Base-by-base conservation (phyloP, 2,797 vertebrate genomes). In the Chaenodraco wilsoni region DNA sequence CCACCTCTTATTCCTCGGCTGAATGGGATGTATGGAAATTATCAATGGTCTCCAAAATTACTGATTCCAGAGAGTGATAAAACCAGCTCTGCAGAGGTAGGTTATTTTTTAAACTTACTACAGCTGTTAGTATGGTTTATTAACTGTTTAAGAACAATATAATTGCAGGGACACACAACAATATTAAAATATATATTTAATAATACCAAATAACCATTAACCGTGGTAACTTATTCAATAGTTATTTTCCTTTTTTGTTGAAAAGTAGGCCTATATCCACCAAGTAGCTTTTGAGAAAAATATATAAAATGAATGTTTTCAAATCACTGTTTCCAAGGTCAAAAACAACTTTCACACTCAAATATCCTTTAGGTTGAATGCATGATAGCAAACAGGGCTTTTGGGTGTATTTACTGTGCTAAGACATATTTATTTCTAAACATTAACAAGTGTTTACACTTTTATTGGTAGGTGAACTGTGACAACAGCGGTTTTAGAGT, bases 401-500 rank as follows among this genome's bases (percentile, higher is more conserved):
- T 51, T 63, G n/a, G 3, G 2, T 46, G 21, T 16, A 27, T 31
- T 72, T 50, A 1, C 3, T 56, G 10, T 31, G 14, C 9, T 21
- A 40, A 1, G 3, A 27, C 0, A 5, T 2, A n/a, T 60, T 50
- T 44, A 51, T 50, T 17, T 58, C 9, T n/a, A 3, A 27, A 33
- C 19, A 16, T 46, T 57, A 37, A 78, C 14, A 33, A 46, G 43
- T 43, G 11, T 76, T 62, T 59, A 14, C 14, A n/a, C 4, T 72
- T 1, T 1, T 84, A 52, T 83, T 55, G 40, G 6, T 74, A 95
- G 95, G 94, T 94, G 41, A 86, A 83, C 52, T 95, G 93, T 87
- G 91, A 94, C 69, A 80, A 91, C 5, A 89, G 69, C 0, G 89
- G 94, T 49, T 95, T 95, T 75, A 91, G 82, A 40, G 86, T 95